Evolutionary conservation across 2,888 invertebrate species (phyloP), one percentile per base, ranked within the genome.

Genomic region (Meghimatium bilineatum): DNA sequence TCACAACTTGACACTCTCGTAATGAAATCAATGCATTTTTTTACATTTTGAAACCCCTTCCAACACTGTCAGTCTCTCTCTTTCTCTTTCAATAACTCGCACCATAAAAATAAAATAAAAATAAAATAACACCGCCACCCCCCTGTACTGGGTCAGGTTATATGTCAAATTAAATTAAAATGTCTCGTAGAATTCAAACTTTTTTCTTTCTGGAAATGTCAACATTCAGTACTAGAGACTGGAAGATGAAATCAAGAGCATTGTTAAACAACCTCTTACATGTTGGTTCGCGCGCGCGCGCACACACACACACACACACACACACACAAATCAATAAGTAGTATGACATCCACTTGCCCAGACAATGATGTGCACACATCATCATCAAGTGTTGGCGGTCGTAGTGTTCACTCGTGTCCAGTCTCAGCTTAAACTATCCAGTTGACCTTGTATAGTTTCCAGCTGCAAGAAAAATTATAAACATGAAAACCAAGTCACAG

Each of bases 361-460:
- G n/a, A 6, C 60, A 63, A 63, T n/a, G 23, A 8, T 17, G 14
- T n/a, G 12, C 5, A n/a, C 34, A 26, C 0, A 8, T 26, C 14
- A n/a, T n/a, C n/a, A n/a, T n/a, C n/a, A n/a, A n/a, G n/a, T n/a
- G 38, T 38, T n/a, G n/a, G 23, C 26, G 1, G n/a, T n/a, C 63
- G 1, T 14, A n/a, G 2, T 5, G 26, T 52, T 49, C 23, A 32
- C 6, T 8, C 8, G 5, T 52, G 23, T 8, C 34, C 14, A 3
- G n/a, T 32, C 38, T 84, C 84, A 86, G 75, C 84, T 86, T 44
- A 84, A 44, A 12, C 82, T 82, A 44, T 86, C 86, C 82, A 86
- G 56, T 49, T 86, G 84, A 26, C 82, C 82, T 75, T 86, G 86
- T 52, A 84, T 83, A 0, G 80, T 80, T 32, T 86, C 86, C 69